Evolutionary conservation across 2,797 vertebrate species (phyloP).

Genomic region (Gymnopithys bicolor): DNA sequence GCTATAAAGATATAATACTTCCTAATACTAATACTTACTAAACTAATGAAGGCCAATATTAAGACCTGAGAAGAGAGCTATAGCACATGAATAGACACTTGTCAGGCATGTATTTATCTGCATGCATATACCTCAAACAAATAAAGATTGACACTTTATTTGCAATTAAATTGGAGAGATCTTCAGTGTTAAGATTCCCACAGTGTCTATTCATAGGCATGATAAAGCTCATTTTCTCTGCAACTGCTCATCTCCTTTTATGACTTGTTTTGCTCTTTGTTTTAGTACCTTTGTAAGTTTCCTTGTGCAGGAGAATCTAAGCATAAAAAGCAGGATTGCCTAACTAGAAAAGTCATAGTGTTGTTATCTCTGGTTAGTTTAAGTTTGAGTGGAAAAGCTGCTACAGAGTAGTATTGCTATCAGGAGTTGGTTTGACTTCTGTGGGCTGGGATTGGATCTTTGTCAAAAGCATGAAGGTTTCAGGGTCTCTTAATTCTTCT

Average conservation of each 20-base stretch:
- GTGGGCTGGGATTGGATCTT: not conserved
- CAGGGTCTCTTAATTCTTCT: not conserved
- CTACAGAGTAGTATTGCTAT: not conserved
- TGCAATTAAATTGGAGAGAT: not conserved
- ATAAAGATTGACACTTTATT: not conserved
- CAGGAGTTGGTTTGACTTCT: not conserved
- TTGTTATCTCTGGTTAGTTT: not conserved
- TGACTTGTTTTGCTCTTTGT: not conserved
- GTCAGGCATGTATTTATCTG: not conserved
- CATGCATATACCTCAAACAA: not conserved
- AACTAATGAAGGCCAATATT: not conserved
- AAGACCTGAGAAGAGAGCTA: not conserved
- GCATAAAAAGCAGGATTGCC: not conserved
- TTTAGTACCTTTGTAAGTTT: not conserved
- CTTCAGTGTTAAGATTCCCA: not conserved
- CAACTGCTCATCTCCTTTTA: not conserved
- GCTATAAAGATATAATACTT: not conserved
- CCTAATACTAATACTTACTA: not conserved
- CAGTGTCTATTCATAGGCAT: not conserved
- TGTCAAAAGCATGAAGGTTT: not conserved
- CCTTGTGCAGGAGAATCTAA: not conserved
- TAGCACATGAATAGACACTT: not conserved
- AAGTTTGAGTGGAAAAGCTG: not conserved
- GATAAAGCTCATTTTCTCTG: not conserved
- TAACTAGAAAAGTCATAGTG: not conserved